phyloP scores from a whole-genome alignment of 2,888 invertebrate genomes.

The Sphecodes monilicornis region DNA sequence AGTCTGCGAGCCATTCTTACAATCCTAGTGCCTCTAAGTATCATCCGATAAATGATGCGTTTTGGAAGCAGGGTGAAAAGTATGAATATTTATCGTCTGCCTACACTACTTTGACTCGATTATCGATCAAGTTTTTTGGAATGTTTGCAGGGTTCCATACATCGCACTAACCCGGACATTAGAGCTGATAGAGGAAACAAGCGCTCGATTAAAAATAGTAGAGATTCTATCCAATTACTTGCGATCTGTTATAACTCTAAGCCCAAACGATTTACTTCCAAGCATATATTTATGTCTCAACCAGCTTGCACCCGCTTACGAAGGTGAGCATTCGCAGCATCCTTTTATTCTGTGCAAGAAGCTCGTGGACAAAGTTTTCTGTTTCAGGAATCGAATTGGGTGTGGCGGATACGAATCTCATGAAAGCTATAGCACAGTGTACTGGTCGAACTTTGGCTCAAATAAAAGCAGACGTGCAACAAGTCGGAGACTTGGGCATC shows the following conservation, averaged over 20 bases:
- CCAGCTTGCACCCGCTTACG: constrained; percentile 97
- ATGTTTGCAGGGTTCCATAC: constrained; percentile 92
- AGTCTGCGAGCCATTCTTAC: constrained; percentile 85
- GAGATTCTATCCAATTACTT: constrained; percentile 97
- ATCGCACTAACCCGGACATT: constrained; percentile 95
- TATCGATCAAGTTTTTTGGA: neutral
- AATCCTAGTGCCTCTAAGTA: constrained; percentile 91
- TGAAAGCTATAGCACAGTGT: constrained; percentile 96
- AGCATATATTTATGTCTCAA: constrained; percentile 98
- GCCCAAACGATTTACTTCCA: constrained; percentile 94
- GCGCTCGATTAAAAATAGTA: constrained; percentile 94
- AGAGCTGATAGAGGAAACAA: constrained; percentile 94
- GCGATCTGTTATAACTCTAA: constrained; percentile 94
- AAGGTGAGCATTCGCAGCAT: constrained; percentile 86
- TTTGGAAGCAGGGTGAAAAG: constrained; percentile 91
- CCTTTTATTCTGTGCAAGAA: neutral
- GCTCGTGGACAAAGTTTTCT: neutral
- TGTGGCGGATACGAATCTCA: constrained; percentile 96
- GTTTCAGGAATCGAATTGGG: constrained; percentile 91
- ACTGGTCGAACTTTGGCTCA: constrained; percentile 94
- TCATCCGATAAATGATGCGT: constrained; percentile 93
- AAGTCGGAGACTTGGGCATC: constrained; percentile 94
- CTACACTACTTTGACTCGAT: neutral
- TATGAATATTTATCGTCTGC: constrained; percentile 80
- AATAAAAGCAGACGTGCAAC: constrained; percentile 90